A percentile compares a stretch with the other conserved stretches of the same genome.
Conservation (phyloP, 1,140 invertebrate species). For the Rhagoletis zephyria region DNA sequence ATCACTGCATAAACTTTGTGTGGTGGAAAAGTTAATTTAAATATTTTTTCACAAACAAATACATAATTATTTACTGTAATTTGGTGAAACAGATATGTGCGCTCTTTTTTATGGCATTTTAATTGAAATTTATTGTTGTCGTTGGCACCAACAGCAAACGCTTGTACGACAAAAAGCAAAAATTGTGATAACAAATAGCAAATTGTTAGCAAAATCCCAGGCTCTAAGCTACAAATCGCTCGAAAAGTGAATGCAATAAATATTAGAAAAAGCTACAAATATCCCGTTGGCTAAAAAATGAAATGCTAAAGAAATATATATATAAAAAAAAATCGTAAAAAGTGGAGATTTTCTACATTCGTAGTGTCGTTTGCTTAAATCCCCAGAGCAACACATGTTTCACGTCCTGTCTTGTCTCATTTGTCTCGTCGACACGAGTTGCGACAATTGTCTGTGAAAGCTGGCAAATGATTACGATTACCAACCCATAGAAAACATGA, state of each 20-base stretch:
- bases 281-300: not conserved
- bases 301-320: not conserved
- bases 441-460: slow-evolving; percentile 51
- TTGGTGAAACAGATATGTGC: not conserved
- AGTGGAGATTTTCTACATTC: slow-evolving; percentile 2
- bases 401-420: slow-evolving; percentile 47
- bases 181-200: slow-evolving; percentile 19
- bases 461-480: slow-evolving; percentile 44
- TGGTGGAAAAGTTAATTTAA: slow-evolving; percentile 3
- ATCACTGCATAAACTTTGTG: not conserved
- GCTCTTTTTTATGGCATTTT: slow-evolving; percentile 18
- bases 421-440: slow-evolving; percentile 48
- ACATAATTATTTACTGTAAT: slow-evolving; percentile 13
- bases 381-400: slow-evolving; percentile 45
- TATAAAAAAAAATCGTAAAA: not conserved
- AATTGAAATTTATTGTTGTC: slow-evolving; percentile 40
- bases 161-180: not conserved
- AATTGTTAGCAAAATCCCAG: slow-evolving; percentile 42
- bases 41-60: not conserved
- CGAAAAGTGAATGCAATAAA: slow-evolving; percentile 41
- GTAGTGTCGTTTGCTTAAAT: not conserved
- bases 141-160: slow-evolving; percentile 3
- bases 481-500: not conserved
- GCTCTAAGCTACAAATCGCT: slow-evolving; percentile 10
- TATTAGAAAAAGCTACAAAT: not conserved